Conservation (phyloP, 1,140 invertebrate genomes). For the Panagrolaimus sp. region DNA sequence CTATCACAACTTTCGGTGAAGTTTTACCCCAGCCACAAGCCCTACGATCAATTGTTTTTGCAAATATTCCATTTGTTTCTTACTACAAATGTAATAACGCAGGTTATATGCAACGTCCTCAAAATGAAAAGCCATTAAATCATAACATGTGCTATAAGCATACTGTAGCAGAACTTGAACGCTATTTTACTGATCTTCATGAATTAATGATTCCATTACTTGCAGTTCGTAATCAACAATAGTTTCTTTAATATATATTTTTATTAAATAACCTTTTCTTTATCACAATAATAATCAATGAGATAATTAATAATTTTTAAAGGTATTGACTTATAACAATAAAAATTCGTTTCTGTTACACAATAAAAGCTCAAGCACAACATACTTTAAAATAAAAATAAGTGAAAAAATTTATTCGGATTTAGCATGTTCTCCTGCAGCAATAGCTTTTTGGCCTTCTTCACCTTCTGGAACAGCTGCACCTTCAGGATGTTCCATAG, state of each 20-base stretch:
- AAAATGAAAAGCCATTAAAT: neutral
- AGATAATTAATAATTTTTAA: neutral
- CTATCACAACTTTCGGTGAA: slow-evolving; percentile 22
- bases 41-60: slow-evolving; percentile 20
- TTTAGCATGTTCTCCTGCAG: neutral
- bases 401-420: neutral
- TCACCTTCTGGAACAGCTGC: slow-evolving; percentile 16
- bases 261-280: neutral
- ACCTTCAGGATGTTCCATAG: slow-evolving; percentile 32
- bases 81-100: slow-evolving; percentile 26
- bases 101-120: neutral
- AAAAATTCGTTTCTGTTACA: neutral
- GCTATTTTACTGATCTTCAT: neutral
- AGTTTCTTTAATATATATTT: neutral
- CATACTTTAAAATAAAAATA: neutral
- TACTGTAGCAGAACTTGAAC: neutral
- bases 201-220: neutral
- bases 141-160: slow-evolving; percentile 4
- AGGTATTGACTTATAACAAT: neutral
- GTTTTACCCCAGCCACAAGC: slow-evolving; percentile 21
- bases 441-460: neutral
- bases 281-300: neutral
- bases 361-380: neutral
- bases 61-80: slow-evolving; percentile 18
- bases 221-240: neutral